Evolutionary conservation across 2,113 vertebrate genomes (phyloP).

Genomic region (Dunckerocampus dactyliophorus): DNA sequence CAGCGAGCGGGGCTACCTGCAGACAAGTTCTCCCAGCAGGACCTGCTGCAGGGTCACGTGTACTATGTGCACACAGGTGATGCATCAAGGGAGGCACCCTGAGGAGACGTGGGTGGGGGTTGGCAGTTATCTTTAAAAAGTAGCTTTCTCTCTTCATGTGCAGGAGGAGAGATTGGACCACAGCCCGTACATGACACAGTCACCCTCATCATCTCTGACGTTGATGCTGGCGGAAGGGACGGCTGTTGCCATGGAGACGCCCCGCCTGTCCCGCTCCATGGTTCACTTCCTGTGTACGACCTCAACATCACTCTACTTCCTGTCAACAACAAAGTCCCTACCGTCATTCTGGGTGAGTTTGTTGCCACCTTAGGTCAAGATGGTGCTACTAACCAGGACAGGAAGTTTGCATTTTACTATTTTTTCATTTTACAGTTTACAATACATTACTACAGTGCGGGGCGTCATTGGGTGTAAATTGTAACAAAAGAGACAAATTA

Average conservation of each 20-base stretch:
- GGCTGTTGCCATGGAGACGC: constrained; percentile 63
- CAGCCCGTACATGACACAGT: constrained; percentile 44
- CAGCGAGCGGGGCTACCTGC: constrained; percentile 51
- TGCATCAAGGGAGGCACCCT: neutral
- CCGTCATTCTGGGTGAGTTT: constrained; percentile 45
- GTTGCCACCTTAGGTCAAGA: neutral
- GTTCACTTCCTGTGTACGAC: constrained; percentile 71
- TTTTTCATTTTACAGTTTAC: neutral
- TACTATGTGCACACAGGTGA: constrained; percentile 69
- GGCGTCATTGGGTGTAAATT: neutral
- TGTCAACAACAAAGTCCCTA: constrained; percentile 65
- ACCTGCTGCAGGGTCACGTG: constrained; percentile 67
- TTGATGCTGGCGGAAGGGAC: constrained; percentile 48
- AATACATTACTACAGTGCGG: too few relatives aligned
- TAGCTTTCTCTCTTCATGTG: neutral
- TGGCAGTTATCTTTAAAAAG: neutral
- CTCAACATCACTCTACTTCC: constrained; percentile 72
- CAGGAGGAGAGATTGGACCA: constrained; percentile 72
- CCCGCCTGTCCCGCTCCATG: constrained; percentile 55
- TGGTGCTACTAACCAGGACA: too few relatives aligned
- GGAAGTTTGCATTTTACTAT: too few relatives aligned
- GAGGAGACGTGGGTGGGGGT: too few relatives aligned
- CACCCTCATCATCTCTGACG: constrained; percentile 70
- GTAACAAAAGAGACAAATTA: neutral
- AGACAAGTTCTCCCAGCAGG: constrained; percentile 71